Base-by-base conservation (phyloP, 30 jellyfish, hydroid and myxozoan species). In the Pelagia noctiluca region DNA sequence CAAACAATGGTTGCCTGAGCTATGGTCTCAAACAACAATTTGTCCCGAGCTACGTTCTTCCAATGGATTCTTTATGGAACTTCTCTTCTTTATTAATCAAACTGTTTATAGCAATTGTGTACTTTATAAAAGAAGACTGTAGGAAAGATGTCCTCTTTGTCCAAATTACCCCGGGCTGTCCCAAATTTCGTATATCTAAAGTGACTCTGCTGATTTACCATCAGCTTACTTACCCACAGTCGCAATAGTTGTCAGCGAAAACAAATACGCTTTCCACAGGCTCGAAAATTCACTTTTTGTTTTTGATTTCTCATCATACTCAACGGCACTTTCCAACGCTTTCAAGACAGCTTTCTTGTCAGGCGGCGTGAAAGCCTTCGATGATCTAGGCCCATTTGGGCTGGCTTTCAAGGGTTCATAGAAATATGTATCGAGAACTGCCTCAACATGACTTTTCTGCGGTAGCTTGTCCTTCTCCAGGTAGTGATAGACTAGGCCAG, bases 201-300 rank as follows among this genome's bases (percentile, higher is more conserved):
- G 28, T 28, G 1, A 25, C 35, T 31, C 78, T 7, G 21, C 29
- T 0, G 8, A 18, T 8, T 2, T 21, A 33, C n/a, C 42, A 42
- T 2, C 18, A 4, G 22, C n/a, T n/a, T 1, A 35, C 81, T 66
- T n/a, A 84, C 95, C 95, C 37, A 84, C 84, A 11, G 95, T 84
- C 36, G 95, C 73, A 0, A 84, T 75, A 13, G 95, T 35, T 18
- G 95, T 84, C 23, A 84, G 31, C 10, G 95, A 47, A 73, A 84
- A 84, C 79, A 84, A 53, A 46, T 84, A 84, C 5, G 87, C 37
- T 64, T 84, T 84, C 84, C 78, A 84, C 36, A 84, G 36, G 32
- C 88, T 84, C 23, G 66, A 13, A 61, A 84, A 84, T 12, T 70
- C 85, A 2, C 46, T 30, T 35, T 34, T 62, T 50, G 38, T 73